Evolutionary conservation across 2,888 invertebrate species (phyloP), one percentile per base, ranked within the genome.

Genomic region (Lithophane ornitopus): DNA sequence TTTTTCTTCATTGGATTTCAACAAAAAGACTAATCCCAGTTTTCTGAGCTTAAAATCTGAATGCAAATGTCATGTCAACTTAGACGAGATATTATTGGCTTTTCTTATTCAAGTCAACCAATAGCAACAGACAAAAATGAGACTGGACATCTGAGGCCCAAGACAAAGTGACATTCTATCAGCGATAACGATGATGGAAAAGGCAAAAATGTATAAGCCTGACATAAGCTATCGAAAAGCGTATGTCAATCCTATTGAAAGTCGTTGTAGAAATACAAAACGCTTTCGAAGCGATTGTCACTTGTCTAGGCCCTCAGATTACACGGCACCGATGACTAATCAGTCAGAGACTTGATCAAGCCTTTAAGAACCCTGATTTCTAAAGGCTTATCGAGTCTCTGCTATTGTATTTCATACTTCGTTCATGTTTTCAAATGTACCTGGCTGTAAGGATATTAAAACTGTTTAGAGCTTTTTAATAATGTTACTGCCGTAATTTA

Each of bases 391-490:
- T 7, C 28, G 16, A 14, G 16, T 14, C 6, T 1, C 16, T 26
- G 26, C 22, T 52, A 66, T 28, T 46, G 46, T 41, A 9, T 9
- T 46, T 44, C 1, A 7, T 34, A 22, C 16, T 74, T n/a, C 14
- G 11, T 16, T 11, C 22, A 58, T 16, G 34, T 41, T 49, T 54
- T 34, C 16, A 22, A 61, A 76, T 59, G 14, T n/a, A 71, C 2
- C 14, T 14, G 34, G 7, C 14, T 14, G 39, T 56, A 66, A 39
- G 12, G 8, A 46, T 39, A 22, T 19, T 56, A 79, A 61, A 80
- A 34, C 49, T 44, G 16, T 41, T 74, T 46, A 56, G n/a, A 80
- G n/a, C 84, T 83, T 83, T 79, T 58, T 63, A 83, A 78, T 59
- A 16, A 39, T 44, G 14, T 16, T 46, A 63, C 19, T 68, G 46